A percentile compares a stretch with the other conserved stretches of the same genome.
Conservation (phyloP, 1,140 invertebrate genomes). For the Doryteuthis pealeii region DNA sequence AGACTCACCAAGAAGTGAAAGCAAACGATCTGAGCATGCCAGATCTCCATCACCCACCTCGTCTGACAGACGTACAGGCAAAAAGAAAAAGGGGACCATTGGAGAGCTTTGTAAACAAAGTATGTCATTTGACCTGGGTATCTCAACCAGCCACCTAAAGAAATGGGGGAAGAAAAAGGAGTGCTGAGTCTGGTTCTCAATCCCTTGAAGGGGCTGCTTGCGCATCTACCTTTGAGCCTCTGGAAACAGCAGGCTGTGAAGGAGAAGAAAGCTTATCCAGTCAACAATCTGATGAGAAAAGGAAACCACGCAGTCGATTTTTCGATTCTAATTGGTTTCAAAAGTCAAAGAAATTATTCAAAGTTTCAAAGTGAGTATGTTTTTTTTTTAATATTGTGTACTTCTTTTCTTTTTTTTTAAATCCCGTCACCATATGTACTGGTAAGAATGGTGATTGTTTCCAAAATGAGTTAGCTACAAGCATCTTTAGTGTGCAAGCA, state of each 20-base stretch:
- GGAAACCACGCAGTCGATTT: constrained; percentile 43
- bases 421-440: too few species aligned
- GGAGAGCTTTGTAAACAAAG: constrained; percentile 51
- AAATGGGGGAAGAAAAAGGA: constrained; percentile 9
- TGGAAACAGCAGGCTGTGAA: constrained; percentile 39
- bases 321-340: constrained; percentile 49
- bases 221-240: constrained; percentile 22
- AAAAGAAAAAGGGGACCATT: constrained; percentile 49
- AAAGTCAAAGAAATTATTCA: constrained; percentile 54
- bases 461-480: too few species aligned
- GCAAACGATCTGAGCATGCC: constrained; percentile 15
- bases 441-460: too few species aligned
- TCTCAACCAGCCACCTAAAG: constrained; percentile 29
- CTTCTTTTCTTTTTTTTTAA: too few species aligned
- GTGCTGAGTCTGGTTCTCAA: constrained; percentile 12
- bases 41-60: constrained; percentile 22
- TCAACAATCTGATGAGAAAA: constrained; percentile 40
- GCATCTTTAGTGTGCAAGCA: too few species aligned
- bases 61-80: constrained; percentile 30
- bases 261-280: constrained; percentile 32
- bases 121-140: constrained; percentile 53
- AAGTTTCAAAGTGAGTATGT: constrained; percentile 56
- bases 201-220: constrained; percentile 23
- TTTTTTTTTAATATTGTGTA: too few species aligned
- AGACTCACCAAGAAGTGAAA: constrained; percentile 20